A percentile compares a stretch with the other conserved stretches of the same genome.
Evolutionary conservation across 1,140 invertebrate species (phyloP).

Genomic region (Drosophila bifasciata): DNA sequence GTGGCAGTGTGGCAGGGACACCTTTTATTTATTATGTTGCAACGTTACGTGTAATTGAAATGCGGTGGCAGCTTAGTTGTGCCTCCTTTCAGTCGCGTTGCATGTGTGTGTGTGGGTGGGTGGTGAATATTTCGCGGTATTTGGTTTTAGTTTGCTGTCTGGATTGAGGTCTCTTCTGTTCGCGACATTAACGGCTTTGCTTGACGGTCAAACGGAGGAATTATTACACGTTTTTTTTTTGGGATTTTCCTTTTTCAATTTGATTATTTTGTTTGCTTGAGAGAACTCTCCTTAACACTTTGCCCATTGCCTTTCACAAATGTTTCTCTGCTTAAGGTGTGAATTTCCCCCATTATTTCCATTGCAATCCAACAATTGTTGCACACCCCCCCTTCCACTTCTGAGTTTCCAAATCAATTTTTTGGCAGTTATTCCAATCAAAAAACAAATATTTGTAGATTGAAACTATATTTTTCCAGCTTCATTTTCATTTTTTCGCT

Average conservation of each 20-base stretch:
- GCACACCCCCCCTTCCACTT: no score
- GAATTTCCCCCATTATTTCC: no score
- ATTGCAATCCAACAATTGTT: no score
- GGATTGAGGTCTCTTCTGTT: constrained; percentile 25
- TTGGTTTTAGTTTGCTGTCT: neutral
- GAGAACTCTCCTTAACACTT: no score
- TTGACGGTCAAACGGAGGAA: neutral
- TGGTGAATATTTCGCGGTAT: neutral
- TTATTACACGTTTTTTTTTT: neutral
- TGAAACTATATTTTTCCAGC: no score
- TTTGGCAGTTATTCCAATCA: no score
- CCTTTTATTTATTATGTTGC: constrained; percentile 56
- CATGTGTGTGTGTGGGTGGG: constrained; percentile 18
- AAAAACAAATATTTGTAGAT: no score
- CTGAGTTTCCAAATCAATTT: no score
- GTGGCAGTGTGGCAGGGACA: constrained; percentile 6
- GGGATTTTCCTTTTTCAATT: neutral
- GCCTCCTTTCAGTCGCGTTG: constrained; percentile 1
- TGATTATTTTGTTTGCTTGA: no score
- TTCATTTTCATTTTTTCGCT: no score
- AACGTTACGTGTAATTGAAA: constrained; percentile 58
- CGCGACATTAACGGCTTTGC: constrained; percentile 15
- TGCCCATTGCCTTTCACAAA: no score
- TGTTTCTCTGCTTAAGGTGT: no score
- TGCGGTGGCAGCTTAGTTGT: constrained; percentile 36